A percentile compares a stretch with the other conserved stretches of the same genome.
Conservation (phyloP, 64 coral and sea anemone genomes). For the Catalaphyllia jardinei region DNA sequence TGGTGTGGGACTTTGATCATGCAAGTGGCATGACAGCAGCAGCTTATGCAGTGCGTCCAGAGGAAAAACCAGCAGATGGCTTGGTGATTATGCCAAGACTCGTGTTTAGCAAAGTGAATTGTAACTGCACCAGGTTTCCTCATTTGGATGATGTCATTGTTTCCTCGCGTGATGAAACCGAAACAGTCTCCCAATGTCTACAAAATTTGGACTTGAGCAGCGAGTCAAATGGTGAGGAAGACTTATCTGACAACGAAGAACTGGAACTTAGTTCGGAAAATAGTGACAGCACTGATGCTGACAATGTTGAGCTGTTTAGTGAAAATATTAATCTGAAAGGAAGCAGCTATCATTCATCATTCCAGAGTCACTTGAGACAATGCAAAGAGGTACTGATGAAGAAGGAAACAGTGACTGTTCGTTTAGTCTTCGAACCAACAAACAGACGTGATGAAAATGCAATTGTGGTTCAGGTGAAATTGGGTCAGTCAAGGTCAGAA, state of each 20-base stretch:
- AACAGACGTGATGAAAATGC: conserved; percentile 18
- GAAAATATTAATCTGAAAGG: conserved; percentile 22
- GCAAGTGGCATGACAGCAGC: conserved; percentile 9
- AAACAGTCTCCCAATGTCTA: background rate
- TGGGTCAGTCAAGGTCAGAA: background rate
- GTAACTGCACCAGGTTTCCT: conserved; percentile 49
- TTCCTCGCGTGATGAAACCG: background rate
- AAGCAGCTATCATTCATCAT: conserved; percentile 12
- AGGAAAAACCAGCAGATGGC: conserved; percentile 28
- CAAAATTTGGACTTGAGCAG: too few relatives aligned
- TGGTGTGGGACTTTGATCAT: conserved; percentile 45
- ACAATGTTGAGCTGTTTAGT: background rate
- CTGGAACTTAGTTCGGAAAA: too few relatives aligned
- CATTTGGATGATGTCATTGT: conserved; percentile 4
- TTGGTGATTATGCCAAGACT: background rate
- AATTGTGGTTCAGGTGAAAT: conserved; percentile 29
- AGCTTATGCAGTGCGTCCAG: conserved; percentile 3
- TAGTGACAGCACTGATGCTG: too few relatives aligned
- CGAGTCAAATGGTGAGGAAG: background rate
- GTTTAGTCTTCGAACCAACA: conserved; percentile 37
- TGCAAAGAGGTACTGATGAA: too few relatives aligned
- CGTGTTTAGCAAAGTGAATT: background rate
- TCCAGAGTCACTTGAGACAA: background rate
- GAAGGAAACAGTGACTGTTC: background rate
- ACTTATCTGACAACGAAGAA: background rate